These are phyloP conservation scores for Canis aureus DNA, from an alignment of 2,113 vertebrate species.

Conservation along the genomic window DNA sequence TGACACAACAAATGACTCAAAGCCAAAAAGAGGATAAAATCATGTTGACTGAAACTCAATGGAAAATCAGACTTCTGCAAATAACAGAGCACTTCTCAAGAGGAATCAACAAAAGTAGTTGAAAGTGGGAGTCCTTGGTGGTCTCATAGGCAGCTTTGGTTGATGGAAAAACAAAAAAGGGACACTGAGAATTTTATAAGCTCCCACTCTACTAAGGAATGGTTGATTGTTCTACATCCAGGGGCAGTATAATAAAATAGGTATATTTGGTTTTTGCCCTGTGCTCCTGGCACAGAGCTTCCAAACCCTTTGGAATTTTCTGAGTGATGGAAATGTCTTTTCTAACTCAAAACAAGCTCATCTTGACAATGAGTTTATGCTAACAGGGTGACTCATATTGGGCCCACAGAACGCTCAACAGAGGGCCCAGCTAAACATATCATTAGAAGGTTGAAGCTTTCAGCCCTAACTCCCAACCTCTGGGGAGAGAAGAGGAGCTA, in stretches of 20 bases:
- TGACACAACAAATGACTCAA: constrained; percentile 5
- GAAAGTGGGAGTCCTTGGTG: background rate
- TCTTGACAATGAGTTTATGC: background rate
- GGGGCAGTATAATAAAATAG: background rate
- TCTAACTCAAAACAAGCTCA: background rate
- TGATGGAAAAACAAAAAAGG: background rate
- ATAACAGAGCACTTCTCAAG: background rate
- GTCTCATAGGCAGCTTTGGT: background rate
- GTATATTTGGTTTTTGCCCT: background rate
- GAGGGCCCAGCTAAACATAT: background rate
- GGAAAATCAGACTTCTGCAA: background rate
- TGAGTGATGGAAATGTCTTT: background rate
- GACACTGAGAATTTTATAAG: background rate
- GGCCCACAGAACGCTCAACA: background rate
- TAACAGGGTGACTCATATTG: background rate
- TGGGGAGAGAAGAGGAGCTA: background rate
- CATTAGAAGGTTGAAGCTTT: background rate
- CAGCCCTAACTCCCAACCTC: background rate
- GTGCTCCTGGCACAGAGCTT: background rate
- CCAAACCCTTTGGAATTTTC: background rate
- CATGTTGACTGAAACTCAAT: background rate
- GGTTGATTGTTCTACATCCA: background rate
- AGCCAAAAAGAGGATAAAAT: background rate
- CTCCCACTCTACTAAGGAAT: background rate
- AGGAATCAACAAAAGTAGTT: background rate